Conservation (phyloP, 2,888 invertebrate genomes). For the Spilarctia lutea region DNA sequence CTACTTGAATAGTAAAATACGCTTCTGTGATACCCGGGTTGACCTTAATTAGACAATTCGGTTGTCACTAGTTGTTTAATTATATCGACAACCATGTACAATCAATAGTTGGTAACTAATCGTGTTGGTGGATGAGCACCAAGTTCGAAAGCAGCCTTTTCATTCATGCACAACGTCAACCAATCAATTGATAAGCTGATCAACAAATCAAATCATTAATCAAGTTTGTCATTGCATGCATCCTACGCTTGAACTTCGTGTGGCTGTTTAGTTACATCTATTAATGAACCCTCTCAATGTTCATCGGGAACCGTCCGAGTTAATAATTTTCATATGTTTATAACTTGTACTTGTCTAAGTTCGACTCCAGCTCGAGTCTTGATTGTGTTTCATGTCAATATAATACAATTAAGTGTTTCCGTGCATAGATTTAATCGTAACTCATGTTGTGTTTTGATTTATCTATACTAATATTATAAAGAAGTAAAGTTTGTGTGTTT, state of each 20-base stretch:
- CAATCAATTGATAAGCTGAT: not conserved
- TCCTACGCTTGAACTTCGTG: not conserved
- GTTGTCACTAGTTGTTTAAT: not conserved
- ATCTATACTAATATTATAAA: too few species aligned
- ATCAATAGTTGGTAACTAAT: not conserved
- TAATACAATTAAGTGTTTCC: not conserved
- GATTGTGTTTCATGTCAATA: not conserved
- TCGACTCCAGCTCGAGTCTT: not conserved
- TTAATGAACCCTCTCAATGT: not conserved
- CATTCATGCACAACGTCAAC: not conserved
- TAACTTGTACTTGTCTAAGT: not conserved
- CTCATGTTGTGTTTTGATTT: too few species aligned
- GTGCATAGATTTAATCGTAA: not conserved
- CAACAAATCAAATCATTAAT: not conserved
- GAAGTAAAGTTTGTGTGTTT: too few species aligned
- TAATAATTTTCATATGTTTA: not conserved
- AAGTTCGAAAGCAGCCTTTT: not conserved
- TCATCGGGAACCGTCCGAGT: not conserved
- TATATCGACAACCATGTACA: not conserved
- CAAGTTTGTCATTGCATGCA: not conserved
- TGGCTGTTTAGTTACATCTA: not conserved
- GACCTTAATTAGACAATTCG: not conserved
- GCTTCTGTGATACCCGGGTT: not conserved
- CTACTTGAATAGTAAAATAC: too few species aligned
- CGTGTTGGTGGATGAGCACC: not conserved